These are phyloP conservation scores for Muntiacus reevesi DNA, from an alignment of 2,113 vertebrate species.

Conservation along the genomic window DNA sequence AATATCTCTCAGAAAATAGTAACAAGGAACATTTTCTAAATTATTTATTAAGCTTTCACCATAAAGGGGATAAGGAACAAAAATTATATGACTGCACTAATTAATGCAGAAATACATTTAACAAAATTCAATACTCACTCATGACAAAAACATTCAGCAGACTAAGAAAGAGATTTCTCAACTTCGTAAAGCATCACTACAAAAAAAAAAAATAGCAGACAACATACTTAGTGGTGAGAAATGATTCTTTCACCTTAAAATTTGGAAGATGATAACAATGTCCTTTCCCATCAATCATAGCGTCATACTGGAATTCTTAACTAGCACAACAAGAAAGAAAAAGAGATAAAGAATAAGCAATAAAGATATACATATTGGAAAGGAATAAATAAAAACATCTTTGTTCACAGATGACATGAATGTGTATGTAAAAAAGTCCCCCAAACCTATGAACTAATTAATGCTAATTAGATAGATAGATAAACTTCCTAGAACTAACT, in stretches of 20 bases:
- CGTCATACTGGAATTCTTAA: not conserved
- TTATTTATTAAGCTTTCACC: not conserved
- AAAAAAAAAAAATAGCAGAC: not conserved
- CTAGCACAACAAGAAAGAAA: not conserved
- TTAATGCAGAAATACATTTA: not conserved
- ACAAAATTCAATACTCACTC: not conserved
- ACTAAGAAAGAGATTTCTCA: not conserved
- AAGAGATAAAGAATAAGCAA: not conserved
- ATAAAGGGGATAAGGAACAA: not conserved
- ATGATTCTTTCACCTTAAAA: not conserved
- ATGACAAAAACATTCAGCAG: not conserved
- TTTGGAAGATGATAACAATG: not conserved
- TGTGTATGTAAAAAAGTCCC: not conserved
- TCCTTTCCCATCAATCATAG: not conserved
- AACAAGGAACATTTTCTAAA: not conserved
- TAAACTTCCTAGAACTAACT: not conserved
- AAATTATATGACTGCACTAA: not conserved
- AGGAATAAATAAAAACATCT: not conserved
- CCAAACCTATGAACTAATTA: not conserved
- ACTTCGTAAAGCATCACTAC: not conserved
- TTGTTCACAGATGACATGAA: not conserved
- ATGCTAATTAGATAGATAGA: not conserved
- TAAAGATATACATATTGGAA: not conserved
- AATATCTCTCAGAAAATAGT: not conserved
- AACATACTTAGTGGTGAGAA: not conserved